Evolutionary conservation across 2,113 vertebrate species (phyloP), one percentile per base, ranked within the genome.

Genomic region (Scortum barcoo): DNA sequence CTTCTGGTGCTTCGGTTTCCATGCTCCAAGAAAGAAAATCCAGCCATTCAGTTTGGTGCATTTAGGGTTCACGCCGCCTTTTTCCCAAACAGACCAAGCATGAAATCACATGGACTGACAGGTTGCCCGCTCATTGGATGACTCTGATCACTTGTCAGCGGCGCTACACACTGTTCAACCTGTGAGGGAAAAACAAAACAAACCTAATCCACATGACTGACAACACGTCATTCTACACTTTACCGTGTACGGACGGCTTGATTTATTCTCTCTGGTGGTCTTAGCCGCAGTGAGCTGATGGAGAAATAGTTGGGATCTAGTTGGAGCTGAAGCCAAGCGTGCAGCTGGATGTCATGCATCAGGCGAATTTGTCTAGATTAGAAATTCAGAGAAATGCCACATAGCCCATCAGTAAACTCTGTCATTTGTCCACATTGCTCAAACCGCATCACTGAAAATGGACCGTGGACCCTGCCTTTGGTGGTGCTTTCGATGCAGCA

Each of bases 61-160:
- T 75, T 53, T 72, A 26, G 28, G 26, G 54, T 57, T 36, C 24
- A 54, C 50, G 19, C 40, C 14, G 24, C 30, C 50, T 33, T 56
- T 51, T 60, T 69, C 61, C 57, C 56, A 74, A 71, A 48, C 68
- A 61, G 36, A 65, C 69, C 42, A 36, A 56, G 80, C 62, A 19
- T 75, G 73, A 76, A 83, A 76, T 83, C 65, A 66, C 30, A 65
- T 57, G 60, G 67, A 58, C 78, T 20, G 51, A 76, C 85, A 73
- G 70, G 26, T 73, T 38, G 56, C 61, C 33, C 7, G 24, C 54
- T 78, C 36, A 61, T 12, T 46, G 53, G 54, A 56, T 30, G 51
- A 36, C 24, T 72, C 24, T 72, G 20, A 24, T 58, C 22, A 71
- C 19, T 66, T 72, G 30, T 58, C 28, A 46, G 51, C 22, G 20